A percentile compares a stretch with the other conserved stretches of the same genome.
Evolutionary conservation across 2,113 vertebrate species (phyloP).

Genomic region (Uropsilus gracilis): DNA sequence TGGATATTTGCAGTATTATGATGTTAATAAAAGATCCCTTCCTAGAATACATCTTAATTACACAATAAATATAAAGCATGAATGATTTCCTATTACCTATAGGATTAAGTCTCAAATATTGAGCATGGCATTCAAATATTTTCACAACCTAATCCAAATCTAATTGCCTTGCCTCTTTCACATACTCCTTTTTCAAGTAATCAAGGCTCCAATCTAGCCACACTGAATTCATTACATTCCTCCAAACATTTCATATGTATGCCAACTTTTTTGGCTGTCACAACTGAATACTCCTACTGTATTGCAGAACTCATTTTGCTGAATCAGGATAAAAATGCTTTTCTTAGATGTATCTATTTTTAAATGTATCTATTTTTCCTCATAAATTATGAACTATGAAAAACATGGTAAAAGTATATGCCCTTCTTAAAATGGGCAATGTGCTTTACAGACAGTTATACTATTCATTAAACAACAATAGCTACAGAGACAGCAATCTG

Average conservation of each 20-base stretch:
- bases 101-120: neutral
- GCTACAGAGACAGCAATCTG: neutral
- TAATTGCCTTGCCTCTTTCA: neutral
- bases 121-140: neutral
- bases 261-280: neutral
- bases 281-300: neutral
- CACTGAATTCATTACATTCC: neutral
- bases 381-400: neutral
- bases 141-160: neutral
- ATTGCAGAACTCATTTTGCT: neutral
- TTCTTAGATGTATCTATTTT: neutral
- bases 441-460: neutral
- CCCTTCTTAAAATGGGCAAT: neutral
- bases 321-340: too few relatives aligned
- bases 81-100: neutral
- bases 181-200: neutral
- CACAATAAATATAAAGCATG: neutral
- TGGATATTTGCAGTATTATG: neutral
- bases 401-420: neutral
- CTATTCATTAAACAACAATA: neutral
- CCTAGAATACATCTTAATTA: neutral
- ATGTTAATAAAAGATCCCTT: neutral
- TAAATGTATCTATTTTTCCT: neutral
- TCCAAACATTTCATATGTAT: fast-evolving
- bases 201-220: neutral